A percentile compares a stretch with the other conserved stretches of the same genome.
Conservation (phyloP, 2,888 invertebrate genomes). For the Luperina nickerlii region DNA sequence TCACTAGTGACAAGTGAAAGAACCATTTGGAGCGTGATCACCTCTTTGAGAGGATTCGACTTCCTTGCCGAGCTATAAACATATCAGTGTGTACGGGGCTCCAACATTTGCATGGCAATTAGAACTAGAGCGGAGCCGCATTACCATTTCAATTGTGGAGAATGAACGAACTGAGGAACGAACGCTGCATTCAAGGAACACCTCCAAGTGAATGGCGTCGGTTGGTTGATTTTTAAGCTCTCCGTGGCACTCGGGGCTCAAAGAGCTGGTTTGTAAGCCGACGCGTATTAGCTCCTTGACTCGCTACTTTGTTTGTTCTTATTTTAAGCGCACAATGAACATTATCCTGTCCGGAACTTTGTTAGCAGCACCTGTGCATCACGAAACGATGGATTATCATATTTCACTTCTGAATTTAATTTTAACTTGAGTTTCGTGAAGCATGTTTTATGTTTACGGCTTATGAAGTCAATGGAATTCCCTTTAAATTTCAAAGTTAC, state of each 20-base stretch:
- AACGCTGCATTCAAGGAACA: constrained; percentile 72
- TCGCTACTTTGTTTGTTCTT: constrained; percentile 62
- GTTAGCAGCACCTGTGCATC: constrained; percentile 64
- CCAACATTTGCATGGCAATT: constrained; percentile 86
- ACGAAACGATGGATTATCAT: constrained; percentile 62
- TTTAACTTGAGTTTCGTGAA: constrained; percentile 31
- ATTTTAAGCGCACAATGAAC: constrained; percentile 64
- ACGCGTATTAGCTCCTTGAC: constrained; percentile 72
- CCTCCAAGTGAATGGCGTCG: constrained; percentile 73
- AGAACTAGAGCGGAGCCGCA: constrained; percentile 77
- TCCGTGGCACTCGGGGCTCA: constrained; percentile 59
- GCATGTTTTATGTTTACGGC: constrained; percentile 13
- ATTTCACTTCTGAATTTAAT: constrained; percentile 56
- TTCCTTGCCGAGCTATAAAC: constrained; percentile 51
- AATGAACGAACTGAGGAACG: constrained; percentile 78
- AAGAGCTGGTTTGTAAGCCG: constrained; percentile 72
- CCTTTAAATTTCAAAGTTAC: constrained; percentile 7
- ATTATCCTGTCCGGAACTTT: constrained; percentile 57
- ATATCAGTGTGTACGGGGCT: constrained; percentile 66
- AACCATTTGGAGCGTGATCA: constrained; percentile 56
- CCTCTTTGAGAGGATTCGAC: constrained; percentile 51
- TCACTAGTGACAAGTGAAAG: constrained; percentile 44
- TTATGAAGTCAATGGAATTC: neutral
- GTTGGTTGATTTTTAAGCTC: constrained; percentile 77
- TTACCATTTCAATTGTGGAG: constrained; percentile 87